Percentiles rank a stretch among this genome's conserved stretches.
phyloP scores from a whole-genome alignment of 2,888 invertebrate species.

The Ormyrus labotus region DNA sequence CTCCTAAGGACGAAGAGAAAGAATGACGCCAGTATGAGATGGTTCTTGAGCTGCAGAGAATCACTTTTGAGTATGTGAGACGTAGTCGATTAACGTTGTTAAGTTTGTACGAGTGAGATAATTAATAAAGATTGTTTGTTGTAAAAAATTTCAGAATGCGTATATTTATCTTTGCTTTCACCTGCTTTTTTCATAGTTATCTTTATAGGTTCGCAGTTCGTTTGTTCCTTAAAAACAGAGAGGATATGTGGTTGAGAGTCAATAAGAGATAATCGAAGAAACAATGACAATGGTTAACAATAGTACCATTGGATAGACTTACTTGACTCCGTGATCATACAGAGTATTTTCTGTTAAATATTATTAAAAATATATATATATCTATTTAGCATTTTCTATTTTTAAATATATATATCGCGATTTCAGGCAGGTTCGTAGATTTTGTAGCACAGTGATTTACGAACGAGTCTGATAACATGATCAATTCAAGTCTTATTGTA shows the following conservation, averaged over 20 bases:
- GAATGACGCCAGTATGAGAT: constrained; percentile 34
- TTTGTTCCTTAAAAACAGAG: constrained; percentile 39
- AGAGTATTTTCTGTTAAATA: constrained; percentile 52
- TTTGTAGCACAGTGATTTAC: constrained; percentile 6
- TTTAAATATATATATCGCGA: constrained; percentile 50
- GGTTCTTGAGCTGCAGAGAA: not conserved
- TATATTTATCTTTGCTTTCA: constrained; percentile 26
- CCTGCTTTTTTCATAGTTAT: constrained; percentile 5
- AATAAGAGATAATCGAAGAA: constrained; percentile 28
- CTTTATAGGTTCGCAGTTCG: not conserved
- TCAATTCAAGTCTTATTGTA: constrained; percentile 54
- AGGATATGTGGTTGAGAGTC: constrained; percentile 49
- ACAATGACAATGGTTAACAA: constrained; percentile 27
- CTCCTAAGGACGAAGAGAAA: constrained; percentile 43
- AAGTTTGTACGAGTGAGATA: not conserved
- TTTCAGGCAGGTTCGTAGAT: constrained; percentile 42
- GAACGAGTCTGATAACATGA: constrained; percentile 51
- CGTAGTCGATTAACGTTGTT: not conserved
- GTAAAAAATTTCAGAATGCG: constrained; percentile 37
- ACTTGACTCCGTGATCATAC: constrained; percentile 24
- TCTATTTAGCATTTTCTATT: constrained; percentile 40
- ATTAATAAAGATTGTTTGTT: constrained; percentile 45
- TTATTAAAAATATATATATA: constrained; percentile 52
- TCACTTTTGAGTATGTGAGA: too few relatives aligned
- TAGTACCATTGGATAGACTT: constrained; percentile 33